Evolutionary conservation across 2,797 vertebrate genomes (phyloP), one percentile per base, ranked within the genome.

Genomic region (Phoxinus dragarum): DNA sequence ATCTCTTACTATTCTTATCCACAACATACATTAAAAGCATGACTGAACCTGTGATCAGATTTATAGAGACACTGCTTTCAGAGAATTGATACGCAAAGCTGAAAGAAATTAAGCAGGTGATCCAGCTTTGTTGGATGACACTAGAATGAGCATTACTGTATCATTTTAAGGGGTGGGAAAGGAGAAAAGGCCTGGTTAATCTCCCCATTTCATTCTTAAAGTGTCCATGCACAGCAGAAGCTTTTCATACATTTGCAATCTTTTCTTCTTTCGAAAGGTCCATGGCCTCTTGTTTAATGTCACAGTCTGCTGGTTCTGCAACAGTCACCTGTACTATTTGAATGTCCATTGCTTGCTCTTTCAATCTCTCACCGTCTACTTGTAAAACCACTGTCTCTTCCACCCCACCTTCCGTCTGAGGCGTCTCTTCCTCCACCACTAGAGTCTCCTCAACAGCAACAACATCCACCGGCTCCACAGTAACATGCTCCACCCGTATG

Each of bases 381-480:
- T 95, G 93, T 21, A 94, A 95, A 93, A 95, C 94, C 89, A 94
- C 94, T 0, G 93, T 90, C 84, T 95, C 88, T 9, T 92, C 93
- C 38, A 90, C 94, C 0, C 92, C 94, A 14, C 9, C 73, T 44
- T 56, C 86, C 12, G 38, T 38, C 9, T 66, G 68, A 23, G 84
- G 95, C 93, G 96, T 95, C 23, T 97, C 95, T 27, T 96, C 97
- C 0, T 96, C 93, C 80, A 96, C 96, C 0, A 96, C 87, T 2
- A 97, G 95, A 89, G 90, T 92, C 88, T 97, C 97, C 85, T 96
- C 96, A 87, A 98, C 95, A 80, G 96, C 94, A 91, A 97, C 96
- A 86, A 96, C 93, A 6, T 97, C 96, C 74, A 98, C 92, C 31
- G 98, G 97, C 92, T 98, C 97, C 87, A 99, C 95, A 9, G 96